phyloP scores from a whole-genome alignment of 2,113 vertebrate genomes.

The Pygathrix nemaeus region DNA sequence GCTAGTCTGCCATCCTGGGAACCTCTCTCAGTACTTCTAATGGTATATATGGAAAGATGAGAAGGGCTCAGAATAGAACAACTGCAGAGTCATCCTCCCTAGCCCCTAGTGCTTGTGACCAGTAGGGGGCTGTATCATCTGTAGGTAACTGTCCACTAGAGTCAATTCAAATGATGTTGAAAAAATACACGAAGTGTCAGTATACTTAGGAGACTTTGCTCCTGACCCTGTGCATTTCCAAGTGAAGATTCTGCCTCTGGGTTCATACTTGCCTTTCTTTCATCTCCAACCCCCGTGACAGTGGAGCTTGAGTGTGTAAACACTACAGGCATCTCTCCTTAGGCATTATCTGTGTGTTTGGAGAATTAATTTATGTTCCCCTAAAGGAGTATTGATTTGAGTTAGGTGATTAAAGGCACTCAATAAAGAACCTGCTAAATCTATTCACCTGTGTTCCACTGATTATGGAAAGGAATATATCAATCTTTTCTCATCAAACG shows the following conservation, averaged over 20 bases:
- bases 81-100: background rate
- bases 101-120: background rate
- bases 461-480: constrained; percentile 72
- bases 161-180: background rate
- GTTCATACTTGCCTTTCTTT: constrained; percentile 16
- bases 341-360: constrained; percentile 69
- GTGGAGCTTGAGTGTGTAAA: constrained; percentile 59
- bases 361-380: constrained; percentile 77
- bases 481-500: constrained; percentile 70
- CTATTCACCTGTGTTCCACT: constrained; percentile 72
- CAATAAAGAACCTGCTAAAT: constrained; percentile 68
- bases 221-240: background rate
- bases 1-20: background rate
- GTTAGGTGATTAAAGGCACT: constrained; percentile 78
- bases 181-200: background rate
- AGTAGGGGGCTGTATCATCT: too few species aligned
- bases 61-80: background rate
- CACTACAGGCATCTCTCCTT: constrained; percentile 44
- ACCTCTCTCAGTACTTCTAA: background rate
- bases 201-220: background rate
- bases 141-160: background rate
- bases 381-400: constrained; percentile 77
- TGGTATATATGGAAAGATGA: background rate
- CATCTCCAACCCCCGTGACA: background rate
- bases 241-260: constrained; percentile 4